Conservation (phyloP, 2,797 vertebrate species). For the Danionella dracula region DNA sequence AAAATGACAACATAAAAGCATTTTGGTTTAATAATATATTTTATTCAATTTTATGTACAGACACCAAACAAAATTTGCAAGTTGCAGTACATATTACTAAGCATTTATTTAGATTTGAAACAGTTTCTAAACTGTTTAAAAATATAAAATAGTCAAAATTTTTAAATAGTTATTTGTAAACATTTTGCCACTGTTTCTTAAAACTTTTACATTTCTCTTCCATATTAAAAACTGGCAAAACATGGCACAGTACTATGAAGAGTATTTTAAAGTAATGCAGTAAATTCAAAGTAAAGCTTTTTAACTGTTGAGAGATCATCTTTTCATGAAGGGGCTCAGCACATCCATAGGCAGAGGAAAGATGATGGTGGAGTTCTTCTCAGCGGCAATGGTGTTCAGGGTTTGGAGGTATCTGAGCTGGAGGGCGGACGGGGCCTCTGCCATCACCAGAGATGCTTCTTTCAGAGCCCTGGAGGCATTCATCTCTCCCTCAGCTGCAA, state of each 20-base stretch:
- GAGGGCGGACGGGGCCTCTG: conserved; percentile 73
- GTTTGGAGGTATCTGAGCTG: conserved; percentile 80
- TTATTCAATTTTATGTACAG: not conserved
- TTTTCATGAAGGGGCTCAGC: conserved; percentile 64
- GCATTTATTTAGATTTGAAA: no score
- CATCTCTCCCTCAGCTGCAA: conserved; percentile 77
- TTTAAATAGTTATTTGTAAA: no score
- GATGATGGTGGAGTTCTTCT: conserved; percentile 81
- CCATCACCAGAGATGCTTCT: conserved; percentile 73
- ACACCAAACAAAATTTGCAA: not conserved
- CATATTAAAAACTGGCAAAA: not conserved
- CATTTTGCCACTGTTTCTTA: no score
- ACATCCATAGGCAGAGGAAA: conserved; percentile 76
- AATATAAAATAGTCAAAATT: no score
- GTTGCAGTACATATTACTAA: not conserved
- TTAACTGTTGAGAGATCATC: conserved; percentile 1
- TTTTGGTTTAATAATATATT: not conserved
- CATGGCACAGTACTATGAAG: not conserved
- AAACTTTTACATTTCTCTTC: no score
- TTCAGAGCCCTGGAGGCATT: conserved; percentile 75
- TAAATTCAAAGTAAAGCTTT: no score
- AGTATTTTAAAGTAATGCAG: no score
- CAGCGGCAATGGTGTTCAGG: conserved; percentile 71
- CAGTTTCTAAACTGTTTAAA: no score
- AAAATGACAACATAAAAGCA: no score